Percentiles rank a stretch among this genome's conserved stretches.
Conservation (phyloP, 2,113 vertebrate species). For the Carassius gibelio region DNA sequence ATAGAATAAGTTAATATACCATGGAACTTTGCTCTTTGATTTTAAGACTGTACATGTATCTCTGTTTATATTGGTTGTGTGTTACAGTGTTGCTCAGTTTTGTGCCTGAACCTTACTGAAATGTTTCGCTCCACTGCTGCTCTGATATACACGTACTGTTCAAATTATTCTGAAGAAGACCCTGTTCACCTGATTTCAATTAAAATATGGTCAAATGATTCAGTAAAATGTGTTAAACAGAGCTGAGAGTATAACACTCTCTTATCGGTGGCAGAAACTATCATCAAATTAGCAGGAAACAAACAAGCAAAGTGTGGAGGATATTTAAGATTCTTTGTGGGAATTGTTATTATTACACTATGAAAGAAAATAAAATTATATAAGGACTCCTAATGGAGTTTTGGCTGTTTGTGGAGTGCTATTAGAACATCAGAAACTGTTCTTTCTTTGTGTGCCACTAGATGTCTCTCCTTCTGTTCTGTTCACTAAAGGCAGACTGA, state of each 20-base stretch:
- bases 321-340: background rate
- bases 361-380: background rate
- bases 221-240: too few relatives aligned
- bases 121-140: background rate
- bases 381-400: background rate
- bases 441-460: constrained; percentile 54
- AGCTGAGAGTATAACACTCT: background rate
- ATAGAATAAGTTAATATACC: background rate
- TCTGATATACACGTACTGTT: background rate
- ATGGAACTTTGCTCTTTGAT: background rate
- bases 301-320: too few relatives aligned
- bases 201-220: background rate
- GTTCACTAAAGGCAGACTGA: background rate
- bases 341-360: background rate
- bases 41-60: constrained; percentile 1
- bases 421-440: constrained; percentile 6
- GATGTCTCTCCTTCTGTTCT: constrained; percentile 59
- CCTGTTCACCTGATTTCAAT: background rate
- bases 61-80: background rate
- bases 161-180: background rate
- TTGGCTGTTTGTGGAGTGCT: background rate
- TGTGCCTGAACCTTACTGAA: background rate
- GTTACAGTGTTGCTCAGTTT: background rate
- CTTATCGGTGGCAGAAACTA: background rate
- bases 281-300: background rate